Base-by-base conservation (phyloP, 2,797 vertebrate species). In the Fratercula arctica region DNA sequence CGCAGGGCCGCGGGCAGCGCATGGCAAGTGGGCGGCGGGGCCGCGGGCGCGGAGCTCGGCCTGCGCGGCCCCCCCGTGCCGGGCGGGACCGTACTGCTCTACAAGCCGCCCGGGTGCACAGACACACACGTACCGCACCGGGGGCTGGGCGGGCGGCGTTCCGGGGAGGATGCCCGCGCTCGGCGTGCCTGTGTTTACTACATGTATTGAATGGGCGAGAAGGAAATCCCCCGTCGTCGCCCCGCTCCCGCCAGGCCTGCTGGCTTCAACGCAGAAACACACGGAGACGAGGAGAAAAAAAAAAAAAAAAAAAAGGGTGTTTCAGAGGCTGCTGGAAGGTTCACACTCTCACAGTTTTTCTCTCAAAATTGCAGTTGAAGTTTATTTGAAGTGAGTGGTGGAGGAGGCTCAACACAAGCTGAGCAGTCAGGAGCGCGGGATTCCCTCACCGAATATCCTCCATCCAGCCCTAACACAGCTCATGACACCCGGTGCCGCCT, bases 21-120 rank as follows among this genome's bases (percentile, higher is more conserved):
- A 94, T 95, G 94, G 92, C 94, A 95, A 92, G 90, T 94, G 90
- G 83, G 87, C 75, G 87, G 92, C 41, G 75, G 90, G 84, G 76
- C 90, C 92, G 90, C 94, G 89, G 92, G 92, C 72, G 92, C 90
- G 90, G 84, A 88, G 93, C 90, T 85, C 93, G 76, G 91, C 89
- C 91, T 50, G 93, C 35, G 60, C 79, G 81, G 85, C n/a, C 81
- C 73, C 46, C 21, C 26, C 15, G 15, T n/a, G 14, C 16, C 4
- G 8, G 4, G 50, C 35, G 13, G 1, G 31, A 20, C 48, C 21
- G 16, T 13, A 1, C 12, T 5, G 13, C 8, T 11, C 7, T 8
- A 1, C 33, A 6, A 60, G 21, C 35, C 3, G 24, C 35, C n/a
- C 21, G n/a, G 21, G n/a, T n/a, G 57, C 23, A n/a, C 13, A 21